phyloP scores from a whole-genome alignment of 2,888 invertebrate species.

The Diplazon laetatorius region DNA sequence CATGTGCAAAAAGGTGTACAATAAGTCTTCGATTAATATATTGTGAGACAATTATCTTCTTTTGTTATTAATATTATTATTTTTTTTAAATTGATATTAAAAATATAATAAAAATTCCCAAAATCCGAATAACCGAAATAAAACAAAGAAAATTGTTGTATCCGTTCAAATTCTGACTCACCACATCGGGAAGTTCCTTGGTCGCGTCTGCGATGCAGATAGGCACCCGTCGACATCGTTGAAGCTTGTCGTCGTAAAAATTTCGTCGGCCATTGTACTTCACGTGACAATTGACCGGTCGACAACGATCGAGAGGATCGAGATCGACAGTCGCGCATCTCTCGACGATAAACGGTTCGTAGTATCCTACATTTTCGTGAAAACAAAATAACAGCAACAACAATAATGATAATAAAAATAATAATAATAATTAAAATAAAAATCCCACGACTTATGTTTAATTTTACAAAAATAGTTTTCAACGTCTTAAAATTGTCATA shows the following conservation, averaged over 20 bases:
- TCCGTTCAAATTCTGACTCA: slow-evolving; percentile 67
- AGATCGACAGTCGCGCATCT: slow-evolving; percentile 80
- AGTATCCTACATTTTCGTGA: slow-evolving; percentile 60
- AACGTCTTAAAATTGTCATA: not conserved
- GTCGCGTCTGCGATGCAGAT: slow-evolving; percentile 76
- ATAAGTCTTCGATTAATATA: too few relatives aligned
- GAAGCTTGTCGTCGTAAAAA: slow-evolving; percentile 81
- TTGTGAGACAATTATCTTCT: not conserved
- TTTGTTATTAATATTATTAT: not conserved
- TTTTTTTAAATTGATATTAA: not conserved
- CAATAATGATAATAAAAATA: not conserved
- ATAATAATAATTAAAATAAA: not conserved
- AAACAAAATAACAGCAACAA: slow-evolving; percentile 10
- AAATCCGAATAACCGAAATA: too few relatives aligned
- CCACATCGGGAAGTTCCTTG: slow-evolving; percentile 78
- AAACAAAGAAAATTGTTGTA: too few relatives aligned
- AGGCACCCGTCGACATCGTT: slow-evolving; percentile 79
- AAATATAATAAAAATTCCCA: too few relatives aligned
- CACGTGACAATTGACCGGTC: slow-evolving; percentile 84
- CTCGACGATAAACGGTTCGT: slow-evolving; percentile 58
- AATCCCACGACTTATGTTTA: not conserved
- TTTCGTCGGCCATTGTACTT: slow-evolving; percentile 84
- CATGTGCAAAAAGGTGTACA: too few relatives aligned
- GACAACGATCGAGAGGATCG: slow-evolving; percentile 83
- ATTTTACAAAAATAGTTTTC: not conserved